These are phyloP conservation scores for Buceros bicornis DNA, from an alignment of 2,797 vertebrate species.

Conservation along the genomic window DNA sequence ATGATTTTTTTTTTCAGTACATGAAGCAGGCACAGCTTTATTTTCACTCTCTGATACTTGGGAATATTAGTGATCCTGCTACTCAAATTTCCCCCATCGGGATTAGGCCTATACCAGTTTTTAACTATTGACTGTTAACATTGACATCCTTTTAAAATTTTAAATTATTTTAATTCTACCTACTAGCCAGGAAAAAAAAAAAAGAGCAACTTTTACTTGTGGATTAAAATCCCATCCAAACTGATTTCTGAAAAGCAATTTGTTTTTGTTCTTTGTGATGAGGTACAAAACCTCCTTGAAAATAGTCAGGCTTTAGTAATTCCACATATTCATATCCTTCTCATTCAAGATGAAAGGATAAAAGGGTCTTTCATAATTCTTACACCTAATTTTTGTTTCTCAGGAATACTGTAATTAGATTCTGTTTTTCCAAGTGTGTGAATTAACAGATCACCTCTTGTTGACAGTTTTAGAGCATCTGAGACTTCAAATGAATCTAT, in stretches of 20 bases:
- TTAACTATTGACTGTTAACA: not conserved
- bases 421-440: not conserved
- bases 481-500: not conserved
- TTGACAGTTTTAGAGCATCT: not conserved
- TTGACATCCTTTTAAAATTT: not conserved
- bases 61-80: not conserved
- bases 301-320: not conserved
- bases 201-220: not conserved
- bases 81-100: not conserved
- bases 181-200: not conserved
- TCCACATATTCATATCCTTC: not conserved
- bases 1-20: not conserved
- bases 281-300: not conserved
- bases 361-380: not conserved
- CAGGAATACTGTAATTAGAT: not conserved
- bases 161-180: not conserved
- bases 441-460: not conserved
- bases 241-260: not conserved
- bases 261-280: not conserved
- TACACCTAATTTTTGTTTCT: not conserved
- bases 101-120: not conserved
- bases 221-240: not conserved
- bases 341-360: not conserved
- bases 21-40: not conserved
- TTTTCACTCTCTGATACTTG: not conserved